Evolutionary conservation across 2,888 invertebrate genomes (phyloP).

Genomic region (Plagiodera versicolora): DNA sequence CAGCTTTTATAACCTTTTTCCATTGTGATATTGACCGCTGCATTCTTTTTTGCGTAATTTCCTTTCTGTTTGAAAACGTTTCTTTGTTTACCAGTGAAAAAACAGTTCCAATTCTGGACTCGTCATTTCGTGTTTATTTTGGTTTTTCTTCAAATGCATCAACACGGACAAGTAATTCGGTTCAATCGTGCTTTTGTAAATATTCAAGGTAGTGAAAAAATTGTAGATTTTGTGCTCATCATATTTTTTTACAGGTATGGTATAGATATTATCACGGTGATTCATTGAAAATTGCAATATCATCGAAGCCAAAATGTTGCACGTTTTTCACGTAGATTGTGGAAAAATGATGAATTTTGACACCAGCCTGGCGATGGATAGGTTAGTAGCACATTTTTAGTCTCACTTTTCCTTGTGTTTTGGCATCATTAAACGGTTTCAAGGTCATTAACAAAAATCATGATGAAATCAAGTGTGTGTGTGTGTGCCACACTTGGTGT

Average conservation of each 20-base stretch:
- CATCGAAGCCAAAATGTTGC: conserved; percentile 74
- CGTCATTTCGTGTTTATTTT: conserved; percentile 4
- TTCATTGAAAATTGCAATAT: conserved; percentile 18
- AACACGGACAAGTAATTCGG: neutral
- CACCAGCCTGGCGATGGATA: conserved; percentile 86
- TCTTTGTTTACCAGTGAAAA: conserved; percentile 36
- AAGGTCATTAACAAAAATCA: too few species aligned
- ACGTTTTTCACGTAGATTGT: conserved; percentile 91
- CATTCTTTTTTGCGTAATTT: neutral
- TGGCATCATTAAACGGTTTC: neutral
- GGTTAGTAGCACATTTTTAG: conserved; percentile 59
- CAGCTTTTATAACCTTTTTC: conserved; percentile 23
- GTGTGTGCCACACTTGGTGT: too few species aligned
- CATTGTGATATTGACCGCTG: neutral
- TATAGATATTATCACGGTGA: conserved; percentile 7
- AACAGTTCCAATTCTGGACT: conserved; percentile 16
- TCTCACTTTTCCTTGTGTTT: neutral
- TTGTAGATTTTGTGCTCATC: neutral
- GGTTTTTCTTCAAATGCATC: neutral
- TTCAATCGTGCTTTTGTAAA: neutral
- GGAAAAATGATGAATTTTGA: conserved; percentile 94
- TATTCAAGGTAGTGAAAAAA: neutral
- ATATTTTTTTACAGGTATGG: conserved; percentile 20
- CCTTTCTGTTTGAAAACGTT: conserved; percentile 16
- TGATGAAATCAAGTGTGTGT: too few species aligned